Evolutionary conservation across 1,140 invertebrate species (phyloP).

Genomic region (Neotoxoptera formosana): DNA sequence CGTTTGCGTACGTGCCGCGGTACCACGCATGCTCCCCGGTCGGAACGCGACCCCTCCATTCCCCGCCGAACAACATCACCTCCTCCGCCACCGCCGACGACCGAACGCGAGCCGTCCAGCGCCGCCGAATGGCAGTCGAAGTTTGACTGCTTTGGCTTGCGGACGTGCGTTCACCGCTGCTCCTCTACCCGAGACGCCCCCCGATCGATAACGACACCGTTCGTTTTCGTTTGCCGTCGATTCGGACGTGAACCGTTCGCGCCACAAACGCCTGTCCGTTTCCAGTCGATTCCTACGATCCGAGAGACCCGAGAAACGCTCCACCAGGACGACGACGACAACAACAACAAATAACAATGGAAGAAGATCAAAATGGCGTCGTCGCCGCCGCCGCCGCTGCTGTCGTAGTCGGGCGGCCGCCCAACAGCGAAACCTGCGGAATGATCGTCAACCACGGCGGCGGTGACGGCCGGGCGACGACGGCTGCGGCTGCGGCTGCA

Average conservation of each 20-base stretch:
- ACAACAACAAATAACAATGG: slow-evolving; percentile 47
- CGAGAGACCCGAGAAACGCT: too few species aligned
- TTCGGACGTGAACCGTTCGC: neutral
- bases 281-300: neutral
- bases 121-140: slow-evolving; percentile 38
- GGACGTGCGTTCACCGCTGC: neutral
- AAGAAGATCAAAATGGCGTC: slow-evolving; percentile 50
- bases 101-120: slow-evolving; percentile 27
- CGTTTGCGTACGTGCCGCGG: slow-evolving; percentile 48
- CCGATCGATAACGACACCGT: neutral
- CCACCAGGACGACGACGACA: neutral
- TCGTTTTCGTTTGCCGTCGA: neutral
- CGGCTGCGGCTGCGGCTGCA: neutral
- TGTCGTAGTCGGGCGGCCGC: neutral
- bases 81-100: neutral
- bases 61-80: neutral
- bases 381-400: neutral
- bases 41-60: neutral
- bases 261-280: neutral
- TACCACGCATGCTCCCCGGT: slow-evolving; percentile 51
- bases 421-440: slow-evolving; percentile 34
- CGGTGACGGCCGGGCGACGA: neutral
- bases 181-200: neutral
- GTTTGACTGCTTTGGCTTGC: slow-evolving; percentile 56
- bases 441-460: slow-evolving; percentile 28